Evolutionary conservation across 2,113 vertebrate genomes (phyloP).

Genomic region (Chascanopsetta lugubris): DNA sequence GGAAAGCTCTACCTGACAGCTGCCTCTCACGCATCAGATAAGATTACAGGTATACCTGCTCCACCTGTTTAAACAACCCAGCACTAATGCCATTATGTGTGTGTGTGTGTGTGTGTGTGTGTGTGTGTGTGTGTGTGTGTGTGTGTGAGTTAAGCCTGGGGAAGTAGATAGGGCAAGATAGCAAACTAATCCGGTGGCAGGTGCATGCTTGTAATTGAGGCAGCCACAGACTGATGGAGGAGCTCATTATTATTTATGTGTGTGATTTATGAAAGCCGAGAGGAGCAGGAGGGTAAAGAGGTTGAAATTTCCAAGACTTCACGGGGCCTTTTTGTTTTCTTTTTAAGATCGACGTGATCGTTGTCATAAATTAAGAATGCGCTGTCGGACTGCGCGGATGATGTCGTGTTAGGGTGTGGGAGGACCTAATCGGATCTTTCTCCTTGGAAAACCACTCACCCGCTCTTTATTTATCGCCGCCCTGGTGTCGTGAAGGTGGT

Average conservation of each 20-base stretch:
- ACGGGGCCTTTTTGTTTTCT: constrained; percentile 28
- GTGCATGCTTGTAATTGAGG: constrained; percentile 62
- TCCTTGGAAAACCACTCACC: not conserved
- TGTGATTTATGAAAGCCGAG: constrained; percentile 59
- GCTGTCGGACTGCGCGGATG: not conserved
- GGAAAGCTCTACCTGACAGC: constrained; percentile 72
- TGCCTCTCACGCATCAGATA: constrained; percentile 73
- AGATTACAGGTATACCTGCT: constrained; percentile 69
- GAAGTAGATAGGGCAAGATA: constrained; percentile 40
- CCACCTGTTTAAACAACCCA: constrained; percentile 72
- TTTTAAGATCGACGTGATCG: constrained; percentile 28
- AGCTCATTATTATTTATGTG: constrained; percentile 68
- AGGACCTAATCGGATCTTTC: constrained; percentile 17
- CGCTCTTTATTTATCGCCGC: constrained; percentile 11
- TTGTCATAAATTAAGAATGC: constrained; percentile 35
- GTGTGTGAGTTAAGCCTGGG: constrained; percentile 11
- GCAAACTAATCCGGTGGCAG: constrained; percentile 61
- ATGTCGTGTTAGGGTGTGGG: constrained; percentile 8
- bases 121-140: constrained; percentile 30
- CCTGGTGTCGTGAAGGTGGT: constrained; percentile 18
- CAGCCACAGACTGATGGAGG: constrained; percentile 56
- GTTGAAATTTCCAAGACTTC: constrained; percentile 48
- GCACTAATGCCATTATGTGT: not conserved
- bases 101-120: constrained; percentile 30
- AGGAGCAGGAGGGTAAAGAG: constrained; percentile 9